Base-by-base conservation (phyloP, 2,888 invertebrate genomes). In the Lithophane leautieri region DNA sequence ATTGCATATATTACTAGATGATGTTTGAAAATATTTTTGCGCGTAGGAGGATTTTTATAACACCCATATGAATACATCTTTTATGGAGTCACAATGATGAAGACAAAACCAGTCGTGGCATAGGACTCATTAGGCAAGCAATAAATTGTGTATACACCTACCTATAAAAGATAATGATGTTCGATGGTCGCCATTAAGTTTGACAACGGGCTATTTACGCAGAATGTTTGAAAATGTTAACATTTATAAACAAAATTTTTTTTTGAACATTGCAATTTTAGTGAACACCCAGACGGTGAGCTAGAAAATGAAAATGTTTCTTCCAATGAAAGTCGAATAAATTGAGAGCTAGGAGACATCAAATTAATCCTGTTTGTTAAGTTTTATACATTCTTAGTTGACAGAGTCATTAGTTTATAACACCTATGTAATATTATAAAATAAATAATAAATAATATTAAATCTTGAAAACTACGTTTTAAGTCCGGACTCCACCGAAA, bases 271-370 rank as follows among this genome's bases (percentile, higher is more conserved):
- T 82, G 66, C 81, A 83, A 86, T 78, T 47, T 50, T 79, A 68
- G 69, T 87, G 91, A 84, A 90, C 91, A 92, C 90, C 90, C 90
- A 89, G 84, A 76, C 47, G 85, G 79, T 79, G 81, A 81, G 63
- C 47, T 70, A 79, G 84, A 86, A 82, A 88, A 87, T 84, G 83
- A 77, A 84, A 83, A 82, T 82, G 72, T 82, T 87, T 86, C 86
- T 83, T 19, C n/a, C 2, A 42, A 69, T 56, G 70, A 58, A 60
- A 68, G 63, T 84, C 16, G 16, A 47, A 71, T 78, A 42, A 63
- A 67, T 78, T 63, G 3, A 28, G 25, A 62, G 14, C 1, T 66
- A 62, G 34, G 28, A 67, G 14, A 50, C n/a, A 22, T 50, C 11
- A 62, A 44, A 67, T 75, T 73, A 74, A 67, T 75, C 47, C 56